Conservation (phyloP, 2,797 vertebrate species). For the Danio aesculapii region DNA sequence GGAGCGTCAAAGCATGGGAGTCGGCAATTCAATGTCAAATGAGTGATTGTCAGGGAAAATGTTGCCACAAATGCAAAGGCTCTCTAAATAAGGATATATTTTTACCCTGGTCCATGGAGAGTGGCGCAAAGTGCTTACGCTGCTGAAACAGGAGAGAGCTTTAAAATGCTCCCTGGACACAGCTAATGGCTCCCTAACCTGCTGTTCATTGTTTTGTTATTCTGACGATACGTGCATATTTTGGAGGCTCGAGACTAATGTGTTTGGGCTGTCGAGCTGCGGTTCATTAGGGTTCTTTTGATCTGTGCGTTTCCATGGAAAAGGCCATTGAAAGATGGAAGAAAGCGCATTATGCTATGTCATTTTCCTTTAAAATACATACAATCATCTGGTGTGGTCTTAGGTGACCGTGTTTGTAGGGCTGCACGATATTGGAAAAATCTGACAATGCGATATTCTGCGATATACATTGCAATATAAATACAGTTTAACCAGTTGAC, state of each 20-base stretch:
- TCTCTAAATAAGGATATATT: conserved; percentile 52
- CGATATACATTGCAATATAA: too few species aligned
- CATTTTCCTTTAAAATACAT: conserved; percentile 4
- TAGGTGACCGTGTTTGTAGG: background rate
- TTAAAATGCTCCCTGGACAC: conserved; percentile 60
- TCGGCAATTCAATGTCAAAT: conserved; percentile 45
- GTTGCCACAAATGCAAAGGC: conserved; percentile 43
- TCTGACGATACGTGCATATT: conserved; percentile 54
- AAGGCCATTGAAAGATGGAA: conserved; percentile 27
- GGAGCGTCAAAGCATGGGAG: background rate
- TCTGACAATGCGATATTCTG: too few species aligned
- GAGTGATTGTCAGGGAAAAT: conserved; percentile 49
- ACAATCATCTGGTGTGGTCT: background rate
- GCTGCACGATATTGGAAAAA: too few species aligned
- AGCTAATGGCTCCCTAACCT: conserved; percentile 63
- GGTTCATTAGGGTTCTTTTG: conserved; percentile 50
- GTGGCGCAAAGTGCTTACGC: conserved; percentile 58
- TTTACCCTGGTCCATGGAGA: conserved; percentile 43
- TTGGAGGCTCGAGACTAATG: conserved; percentile 45
- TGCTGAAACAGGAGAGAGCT: conserved; percentile 55
- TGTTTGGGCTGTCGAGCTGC: conserved; percentile 48
- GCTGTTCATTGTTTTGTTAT: conserved; percentile 59
- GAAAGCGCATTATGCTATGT: conserved; percentile 4
- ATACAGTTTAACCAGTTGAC: too few species aligned
- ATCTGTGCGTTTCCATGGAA: conserved; percentile 31